Percentiles rank a stretch among this genome's conserved stretches.
These are phyloP conservation scores for Ditylenchus weischeri DNA, from an alignment of 2,888 invertebrate species.

Conservation along the genomic window DNA sequence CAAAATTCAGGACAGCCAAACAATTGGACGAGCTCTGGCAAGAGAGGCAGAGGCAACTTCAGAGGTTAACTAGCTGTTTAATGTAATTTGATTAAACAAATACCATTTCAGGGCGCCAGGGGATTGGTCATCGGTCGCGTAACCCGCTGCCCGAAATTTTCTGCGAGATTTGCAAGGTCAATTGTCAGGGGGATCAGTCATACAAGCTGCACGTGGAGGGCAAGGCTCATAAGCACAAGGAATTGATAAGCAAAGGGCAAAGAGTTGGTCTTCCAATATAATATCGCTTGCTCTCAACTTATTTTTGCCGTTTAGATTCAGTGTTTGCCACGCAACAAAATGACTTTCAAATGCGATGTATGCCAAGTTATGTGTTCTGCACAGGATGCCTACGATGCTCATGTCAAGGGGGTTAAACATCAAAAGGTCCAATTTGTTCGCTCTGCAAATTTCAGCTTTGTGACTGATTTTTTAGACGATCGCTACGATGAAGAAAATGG, in stretches of 20 bases:
- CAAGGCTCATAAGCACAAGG: conserved; percentile 97
- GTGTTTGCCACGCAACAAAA: conserved; percentile 61
- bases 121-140: conserved; percentile 23
- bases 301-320: not conserved
- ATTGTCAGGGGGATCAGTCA: conserved; percentile 65
- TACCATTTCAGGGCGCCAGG: conserved; percentile 12
- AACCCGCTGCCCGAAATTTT: conserved; percentile 63
- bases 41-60: too few relatives aligned
- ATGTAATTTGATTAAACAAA: too few relatives aligned
- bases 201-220: conserved; percentile 95
- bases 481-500: conserved; percentile 89
- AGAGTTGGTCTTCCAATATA: not conserved
- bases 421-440: conserved; percentile 73
- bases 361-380: conserved; percentile 98
- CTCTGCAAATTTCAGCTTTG: not conserved
- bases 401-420: conserved; percentile 94
- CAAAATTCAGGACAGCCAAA: too few relatives aligned
- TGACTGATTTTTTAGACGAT: conserved; percentile 65
- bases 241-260: conserved; percentile 64
- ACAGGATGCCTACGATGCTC: conserved; percentile 88
- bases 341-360: conserved; percentile 84
- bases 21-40: too few relatives aligned
- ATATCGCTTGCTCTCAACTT: not conserved
- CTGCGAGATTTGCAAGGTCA: conserved; percentile 88
- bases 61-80: too few relatives aligned